A percentile compares a stretch with the other conserved stretches of the same genome.
Evolutionary conservation across 2,797 vertebrate genomes (phyloP).

Genomic region (Sibirionetta formosa): DNA sequence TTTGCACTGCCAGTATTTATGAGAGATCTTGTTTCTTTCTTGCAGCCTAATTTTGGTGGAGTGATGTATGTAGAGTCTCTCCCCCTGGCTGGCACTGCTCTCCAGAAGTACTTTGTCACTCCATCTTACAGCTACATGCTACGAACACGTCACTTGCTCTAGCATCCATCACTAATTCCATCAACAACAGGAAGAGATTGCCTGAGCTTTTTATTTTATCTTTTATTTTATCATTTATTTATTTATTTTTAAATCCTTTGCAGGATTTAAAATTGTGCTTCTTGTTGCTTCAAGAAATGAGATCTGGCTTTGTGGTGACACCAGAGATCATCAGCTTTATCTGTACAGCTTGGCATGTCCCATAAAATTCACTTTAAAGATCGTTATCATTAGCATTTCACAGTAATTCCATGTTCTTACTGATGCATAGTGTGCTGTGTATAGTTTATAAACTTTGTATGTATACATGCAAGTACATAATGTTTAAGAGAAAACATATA

Average conservation of each 20-base stretch:
- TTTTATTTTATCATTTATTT: too few relatives aligned
- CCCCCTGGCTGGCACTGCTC: background rate
- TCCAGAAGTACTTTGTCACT: slow-evolving; percentile 31
- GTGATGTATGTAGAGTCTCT: slow-evolving; percentile 13
- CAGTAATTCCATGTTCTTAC: background rate
- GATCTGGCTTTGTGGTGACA: background rate
- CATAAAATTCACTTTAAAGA: background rate
- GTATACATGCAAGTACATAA: fast-evolving
- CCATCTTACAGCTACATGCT: background rate
- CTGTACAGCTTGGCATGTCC: background rate
- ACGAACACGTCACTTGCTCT: background rate
- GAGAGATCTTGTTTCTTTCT: background rate
- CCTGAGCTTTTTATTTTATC: background rate
- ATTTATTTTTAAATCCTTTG: background rate
- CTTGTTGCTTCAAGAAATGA: background rate
- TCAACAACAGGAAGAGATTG: background rate
- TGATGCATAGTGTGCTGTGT: background rate
- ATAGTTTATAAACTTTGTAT: background rate
- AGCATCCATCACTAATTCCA: background rate
- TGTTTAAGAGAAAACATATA: background rate
- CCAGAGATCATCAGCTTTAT: background rate
- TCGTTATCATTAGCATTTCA: background rate
- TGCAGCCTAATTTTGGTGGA: slow-evolving; percentile 46
- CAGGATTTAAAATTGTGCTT: background rate
- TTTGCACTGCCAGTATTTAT: background rate